Evolutionary conservation across 2,113 vertebrate species (phyloP).

Genomic region (Cyanistes caeruleus): DNA sequence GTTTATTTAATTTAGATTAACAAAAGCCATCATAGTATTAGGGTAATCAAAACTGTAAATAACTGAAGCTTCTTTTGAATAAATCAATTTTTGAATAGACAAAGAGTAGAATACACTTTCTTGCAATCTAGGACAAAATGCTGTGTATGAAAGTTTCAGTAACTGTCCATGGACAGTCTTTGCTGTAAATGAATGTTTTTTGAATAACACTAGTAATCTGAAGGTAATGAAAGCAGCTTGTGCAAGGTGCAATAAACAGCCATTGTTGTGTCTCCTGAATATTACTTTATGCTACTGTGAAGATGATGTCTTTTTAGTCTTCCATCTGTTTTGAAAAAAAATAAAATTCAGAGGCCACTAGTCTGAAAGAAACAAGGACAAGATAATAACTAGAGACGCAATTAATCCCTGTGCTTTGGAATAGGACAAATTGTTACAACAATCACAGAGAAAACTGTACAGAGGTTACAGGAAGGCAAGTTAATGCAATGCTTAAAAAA

Average conservation of each 20-base stretch:
- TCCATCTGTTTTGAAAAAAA: conserved; percentile 63
- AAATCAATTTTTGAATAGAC: neutral
- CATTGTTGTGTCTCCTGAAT: conserved; percentile 72
- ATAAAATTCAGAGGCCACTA: conserved; percentile 64
- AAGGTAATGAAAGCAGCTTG: conserved; percentile 75
- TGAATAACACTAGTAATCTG: conserved; percentile 73
- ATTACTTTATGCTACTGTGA: conserved; percentile 67
- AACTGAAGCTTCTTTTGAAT: neutral
- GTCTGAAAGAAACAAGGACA: conserved; percentile 75
- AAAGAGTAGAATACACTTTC: neutral
- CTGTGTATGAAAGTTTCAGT: neutral
- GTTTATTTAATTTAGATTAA: neutral
- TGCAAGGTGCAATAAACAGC: conserved; percentile 69
- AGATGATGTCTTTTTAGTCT: conserved; percentile 69
- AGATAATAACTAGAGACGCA: conserved; percentile 73
- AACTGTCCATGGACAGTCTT: conserved; percentile 34
- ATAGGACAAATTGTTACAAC: conserved; percentile 61
- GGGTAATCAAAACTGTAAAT: neutral
- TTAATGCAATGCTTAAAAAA: conserved; percentile 7
- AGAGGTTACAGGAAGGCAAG: conserved; percentile 62
- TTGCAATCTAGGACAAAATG: neutral
- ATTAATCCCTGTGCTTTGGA: conserved; percentile 64
- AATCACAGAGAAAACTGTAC: conserved; percentile 54
- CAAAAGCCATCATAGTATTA: neutral
- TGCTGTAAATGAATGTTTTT: conserved; percentile 63